Conservation (phyloP, 2,113 vertebrate species). For the Sapayoa aenigma region DNA sequence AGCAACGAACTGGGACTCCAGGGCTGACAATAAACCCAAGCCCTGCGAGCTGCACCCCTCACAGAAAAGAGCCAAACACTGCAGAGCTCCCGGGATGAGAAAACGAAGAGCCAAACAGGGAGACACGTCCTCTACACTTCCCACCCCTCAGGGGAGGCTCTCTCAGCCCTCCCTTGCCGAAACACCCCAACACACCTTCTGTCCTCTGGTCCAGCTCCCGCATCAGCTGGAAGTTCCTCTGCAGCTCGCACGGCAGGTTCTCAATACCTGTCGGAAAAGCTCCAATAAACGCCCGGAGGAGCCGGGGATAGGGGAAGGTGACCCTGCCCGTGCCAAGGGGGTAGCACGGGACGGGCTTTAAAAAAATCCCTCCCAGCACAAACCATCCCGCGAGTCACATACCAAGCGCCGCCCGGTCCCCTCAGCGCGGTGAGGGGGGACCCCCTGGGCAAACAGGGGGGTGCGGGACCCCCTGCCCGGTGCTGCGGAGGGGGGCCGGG, state of each 20-base stretch:
- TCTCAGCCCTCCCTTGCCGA: background rate
- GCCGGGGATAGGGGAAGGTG: rapidly evolving
- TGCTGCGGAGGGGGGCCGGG: too few relatives aligned
- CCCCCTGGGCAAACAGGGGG: too few relatives aligned
- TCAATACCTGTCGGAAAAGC: conserved; percentile 84
- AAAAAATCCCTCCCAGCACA: background rate
- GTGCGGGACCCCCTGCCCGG: too few relatives aligned
- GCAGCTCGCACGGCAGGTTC: conserved; percentile 93
- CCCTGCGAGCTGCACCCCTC: background rate
- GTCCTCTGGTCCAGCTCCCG: conserved; percentile 92
- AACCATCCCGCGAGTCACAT: background rate
- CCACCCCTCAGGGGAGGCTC: background rate
- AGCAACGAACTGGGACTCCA: background rate
- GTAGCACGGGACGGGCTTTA: background rate
- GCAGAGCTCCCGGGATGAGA: rapidly evolving
- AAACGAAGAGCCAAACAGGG: rapidly evolving
- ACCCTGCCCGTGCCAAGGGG: rapidly evolving
- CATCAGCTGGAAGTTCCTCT: conserved; percentile 97
- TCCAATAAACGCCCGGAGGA: background rate
- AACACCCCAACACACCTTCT: conserved; percentile 78
- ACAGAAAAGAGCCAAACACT: rapidly evolving
- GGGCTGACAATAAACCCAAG: background rate
- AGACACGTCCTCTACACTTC: rapidly evolving
- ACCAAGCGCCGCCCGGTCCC: background rate
- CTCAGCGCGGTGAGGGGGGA: background rate